Evolutionary conservation across 2,113 vertebrate genomes (phyloP).

Genomic region (Dipodomys stephensi): DNA sequence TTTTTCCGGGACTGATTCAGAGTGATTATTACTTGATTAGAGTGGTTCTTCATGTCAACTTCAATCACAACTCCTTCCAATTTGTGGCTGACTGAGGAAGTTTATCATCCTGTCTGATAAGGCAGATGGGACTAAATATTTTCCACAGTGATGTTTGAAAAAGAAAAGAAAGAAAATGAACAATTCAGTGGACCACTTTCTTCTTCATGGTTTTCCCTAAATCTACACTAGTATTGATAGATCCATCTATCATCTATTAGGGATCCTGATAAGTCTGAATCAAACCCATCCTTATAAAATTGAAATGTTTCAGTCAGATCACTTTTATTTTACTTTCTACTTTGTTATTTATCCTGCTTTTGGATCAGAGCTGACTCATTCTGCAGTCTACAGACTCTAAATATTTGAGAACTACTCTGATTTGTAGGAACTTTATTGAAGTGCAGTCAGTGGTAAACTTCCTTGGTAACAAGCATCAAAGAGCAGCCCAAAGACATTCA

Average conservation of each 20-base stretch:
- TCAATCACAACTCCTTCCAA: slow-evolving; percentile 73
- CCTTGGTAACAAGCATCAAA: slow-evolving; percentile 45
- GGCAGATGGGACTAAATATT: slow-evolving; percentile 62
- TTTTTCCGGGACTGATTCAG: slow-evolving; percentile 72
- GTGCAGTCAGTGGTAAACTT: background rate
- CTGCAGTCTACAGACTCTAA: slow-evolving; percentile 5
- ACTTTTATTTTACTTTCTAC: background rate
- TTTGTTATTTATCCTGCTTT: slow-evolving; percentile 21
- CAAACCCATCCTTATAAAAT: slow-evolving; percentile 49
- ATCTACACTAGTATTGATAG: background rate
- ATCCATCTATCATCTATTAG: background rate
- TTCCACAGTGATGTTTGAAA: slow-evolving; percentile 3
- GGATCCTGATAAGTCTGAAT: slow-evolving; percentile 50
- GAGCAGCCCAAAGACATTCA: background rate
- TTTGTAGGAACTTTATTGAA: slow-evolving; percentile 26
- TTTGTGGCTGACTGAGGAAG: slow-evolving; percentile 43
- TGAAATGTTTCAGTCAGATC: background rate
- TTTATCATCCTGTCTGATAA: slow-evolving; percentile 73
- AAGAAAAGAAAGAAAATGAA: slow-evolving; percentile 56
- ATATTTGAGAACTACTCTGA: slow-evolving; percentile 14
- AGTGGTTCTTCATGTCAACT: slow-evolving; percentile 77
- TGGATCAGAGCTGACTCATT: slow-evolving; percentile 44
- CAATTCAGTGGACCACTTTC: slow-evolving; percentile 45
- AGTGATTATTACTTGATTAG: slow-evolving; percentile 83
- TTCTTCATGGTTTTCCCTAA: slow-evolving; percentile 52